Conservation (phyloP, 2,113 vertebrate species). For the Solea senegalensis region DNA sequence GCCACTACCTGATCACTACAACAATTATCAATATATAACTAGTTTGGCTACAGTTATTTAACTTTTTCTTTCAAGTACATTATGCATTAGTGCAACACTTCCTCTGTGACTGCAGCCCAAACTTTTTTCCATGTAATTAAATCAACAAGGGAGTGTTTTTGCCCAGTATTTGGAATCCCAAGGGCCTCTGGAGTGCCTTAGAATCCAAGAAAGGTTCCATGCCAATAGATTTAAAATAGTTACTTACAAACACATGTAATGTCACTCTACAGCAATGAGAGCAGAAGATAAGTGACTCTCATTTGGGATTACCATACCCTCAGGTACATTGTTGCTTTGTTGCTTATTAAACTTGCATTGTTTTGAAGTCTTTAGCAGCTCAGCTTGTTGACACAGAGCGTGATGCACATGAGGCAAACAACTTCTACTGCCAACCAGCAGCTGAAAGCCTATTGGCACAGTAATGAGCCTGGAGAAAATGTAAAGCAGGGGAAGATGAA, state of each 20-base stretch:
- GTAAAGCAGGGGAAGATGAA: conserved; percentile 78
- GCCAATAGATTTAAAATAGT: conserved; percentile 46
- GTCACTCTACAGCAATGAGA: conserved; percentile 45
- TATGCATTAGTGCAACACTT: conserved; percentile 60
- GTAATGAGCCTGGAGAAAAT: conserved; percentile 79
- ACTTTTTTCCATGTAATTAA: conserved; percentile 53
- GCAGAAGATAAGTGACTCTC: conserved; percentile 41
- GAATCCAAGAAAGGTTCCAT: conserved; percentile 41
- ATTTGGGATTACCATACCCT: conserved; percentile 50
- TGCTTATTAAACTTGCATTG: conserved; percentile 77
- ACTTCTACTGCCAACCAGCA: conserved; percentile 61
- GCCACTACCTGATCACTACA: no score
- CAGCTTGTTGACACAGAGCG: conserved; percentile 68
- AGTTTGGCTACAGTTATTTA: no score
- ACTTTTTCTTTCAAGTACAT: conserved; percentile 51
- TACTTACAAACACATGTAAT: conserved; percentile 51
- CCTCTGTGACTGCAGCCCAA: conserved; percentile 49
- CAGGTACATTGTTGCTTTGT: conserved; percentile 72
- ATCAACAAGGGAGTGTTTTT: conserved; percentile 55
- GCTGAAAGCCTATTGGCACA: conserved; percentile 45
- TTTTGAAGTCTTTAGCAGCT: conserved; percentile 76
- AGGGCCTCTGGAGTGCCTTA: conserved; percentile 28
- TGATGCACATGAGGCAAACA: conserved; percentile 71
- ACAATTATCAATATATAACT: no score
- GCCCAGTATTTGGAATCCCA: conserved; percentile 40